phyloP scores from a whole-genome alignment of 2,888 invertebrate species.

The Acanthopleura granulata region DNA sequence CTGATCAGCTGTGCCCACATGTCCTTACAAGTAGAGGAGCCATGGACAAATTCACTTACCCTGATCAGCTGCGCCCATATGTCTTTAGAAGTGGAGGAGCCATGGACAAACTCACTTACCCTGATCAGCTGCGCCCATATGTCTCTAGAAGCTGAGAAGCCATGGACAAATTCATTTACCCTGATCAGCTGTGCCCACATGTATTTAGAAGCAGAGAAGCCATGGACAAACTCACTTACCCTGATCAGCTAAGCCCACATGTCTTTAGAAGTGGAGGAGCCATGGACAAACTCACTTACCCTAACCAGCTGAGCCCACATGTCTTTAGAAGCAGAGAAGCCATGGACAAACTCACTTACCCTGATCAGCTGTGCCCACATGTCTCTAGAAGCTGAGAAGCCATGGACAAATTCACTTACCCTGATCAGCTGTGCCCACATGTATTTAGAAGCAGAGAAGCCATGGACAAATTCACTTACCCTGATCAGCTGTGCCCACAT shows the following conservation, averaged over 20 bases:
- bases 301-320: slow-evolving; percentile 60
- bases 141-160: slow-evolving; percentile 60
- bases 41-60: slow-evolving; percentile 44
- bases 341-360: slow-evolving; percentile 54
- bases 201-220: slow-evolving; percentile 60
- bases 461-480: slow-evolving; percentile 51
- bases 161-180: slow-evolving; percentile 56
- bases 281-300: slow-evolving; percentile 54
- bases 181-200: slow-evolving; percentile 60
- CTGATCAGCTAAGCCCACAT: slow-evolving; percentile 60
- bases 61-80: slow-evolving; percentile 60
- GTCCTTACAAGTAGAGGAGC: no score
- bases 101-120: slow-evolving; percentile 57
- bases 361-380: slow-evolving; percentile 60
- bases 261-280: slow-evolving; percentile 60
- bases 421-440: slow-evolving; percentile 60
- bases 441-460: slow-evolving; percentile 60
- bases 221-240: slow-evolving; percentile 56
- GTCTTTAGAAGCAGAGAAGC: slow-evolving; percentile 60
- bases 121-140: slow-evolving; percentile 60
- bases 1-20: no score
- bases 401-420: slow-evolving; percentile 54
- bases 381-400: slow-evolving; percentile 60
- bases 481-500: slow-evolving; percentile 60
- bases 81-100: slow-evolving; percentile 60